Evolutionary conservation across 2,888 invertebrate species (phyloP).

Genomic region (Baccha elongata): DNA sequence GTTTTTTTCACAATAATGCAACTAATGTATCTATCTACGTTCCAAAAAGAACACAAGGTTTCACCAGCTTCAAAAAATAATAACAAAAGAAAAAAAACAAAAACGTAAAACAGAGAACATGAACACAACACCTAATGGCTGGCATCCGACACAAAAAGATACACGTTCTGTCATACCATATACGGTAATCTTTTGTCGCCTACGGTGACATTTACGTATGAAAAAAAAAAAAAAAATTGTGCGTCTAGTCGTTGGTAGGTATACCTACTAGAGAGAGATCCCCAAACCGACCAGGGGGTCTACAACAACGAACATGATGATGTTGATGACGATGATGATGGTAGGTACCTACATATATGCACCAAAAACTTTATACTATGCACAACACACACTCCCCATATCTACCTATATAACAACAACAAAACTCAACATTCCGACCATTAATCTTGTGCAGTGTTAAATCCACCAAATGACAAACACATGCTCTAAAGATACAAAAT

Average conservation of each 20-base stretch:
- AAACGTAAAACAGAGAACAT: slow-evolving; percentile 48
- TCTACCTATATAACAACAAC: slow-evolving; percentile 42
- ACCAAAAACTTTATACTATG: slow-evolving; percentile 49
- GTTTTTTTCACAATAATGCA: slow-evolving; percentile 13
- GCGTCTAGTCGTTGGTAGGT: slow-evolving; percentile 57
- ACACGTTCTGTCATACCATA: slow-evolving; percentile 68
- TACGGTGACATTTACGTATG: slow-evolving; percentile 69
- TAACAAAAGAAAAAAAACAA: not conserved
- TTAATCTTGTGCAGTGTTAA: slow-evolving; percentile 74
- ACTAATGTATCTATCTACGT: slow-evolving; percentile 24
- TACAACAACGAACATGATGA: slow-evolving; percentile 60
- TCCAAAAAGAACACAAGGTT: slow-evolving; percentile 45
- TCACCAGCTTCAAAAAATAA: slow-evolving; percentile 14
- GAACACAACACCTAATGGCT: slow-evolving; percentile 70
- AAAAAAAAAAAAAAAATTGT: slow-evolving; percentile 49
- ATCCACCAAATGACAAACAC: slow-evolving; percentile 73
- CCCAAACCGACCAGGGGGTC: slow-evolving; percentile 61
- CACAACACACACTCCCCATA: slow-evolving; percentile 4
- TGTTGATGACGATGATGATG: slow-evolving; percentile 69
- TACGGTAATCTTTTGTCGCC: slow-evolving; percentile 73
- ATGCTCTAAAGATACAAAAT: slow-evolving; percentile 59
- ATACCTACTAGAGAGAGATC: slow-evolving; percentile 52
- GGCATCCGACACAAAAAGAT: slow-evolving; percentile 68
- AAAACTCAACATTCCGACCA: slow-evolving; percentile 67
- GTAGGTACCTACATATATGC: slow-evolving; percentile 43